Evolutionary conservation across 2,888 invertebrate species (phyloP).

Genomic region (Pachymerium ferrugineum): DNA sequence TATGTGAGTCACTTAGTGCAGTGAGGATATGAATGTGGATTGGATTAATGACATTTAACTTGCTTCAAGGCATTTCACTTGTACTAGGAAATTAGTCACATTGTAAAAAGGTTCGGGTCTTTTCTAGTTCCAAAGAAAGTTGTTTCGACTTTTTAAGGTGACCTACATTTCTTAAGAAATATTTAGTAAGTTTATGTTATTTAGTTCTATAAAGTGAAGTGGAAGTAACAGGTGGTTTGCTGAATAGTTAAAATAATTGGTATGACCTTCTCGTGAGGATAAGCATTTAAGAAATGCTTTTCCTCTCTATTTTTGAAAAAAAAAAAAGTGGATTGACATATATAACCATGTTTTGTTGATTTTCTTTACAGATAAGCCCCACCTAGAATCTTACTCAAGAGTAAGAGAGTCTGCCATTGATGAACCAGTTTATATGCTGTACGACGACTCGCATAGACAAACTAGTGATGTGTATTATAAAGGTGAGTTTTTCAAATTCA

Average conservation of each 20-base stretch:
- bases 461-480: slow-evolving; percentile 29
- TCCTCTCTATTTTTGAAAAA: no score
- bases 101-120: background rate
- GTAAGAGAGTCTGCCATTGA: slow-evolving; percentile 32
- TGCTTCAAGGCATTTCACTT: background rate
- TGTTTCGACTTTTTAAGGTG: background rate
- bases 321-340: no score
- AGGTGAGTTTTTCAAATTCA: background rate
- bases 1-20: background rate
- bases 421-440: slow-evolving; percentile 40
- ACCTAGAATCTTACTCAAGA: background rate
- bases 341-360: background rate
- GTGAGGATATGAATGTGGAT: slow-evolving; percentile 8
- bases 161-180: background rate
- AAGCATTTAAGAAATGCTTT: no score
- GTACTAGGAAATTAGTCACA: background rate
- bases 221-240: background rate
- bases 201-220: background rate
- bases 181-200: background rate
- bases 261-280: no score
- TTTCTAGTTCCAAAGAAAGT: background rate
- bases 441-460: slow-evolving; percentile 40
- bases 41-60: slow-evolving; percentile 1
- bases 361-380: background rate
- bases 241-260: no score